Percentiles rank a stretch among this genome's conserved stretches.
Evolutionary conservation across 2,888 invertebrate species (phyloP).

Genomic region (Rhagonycha lutea): DNA sequence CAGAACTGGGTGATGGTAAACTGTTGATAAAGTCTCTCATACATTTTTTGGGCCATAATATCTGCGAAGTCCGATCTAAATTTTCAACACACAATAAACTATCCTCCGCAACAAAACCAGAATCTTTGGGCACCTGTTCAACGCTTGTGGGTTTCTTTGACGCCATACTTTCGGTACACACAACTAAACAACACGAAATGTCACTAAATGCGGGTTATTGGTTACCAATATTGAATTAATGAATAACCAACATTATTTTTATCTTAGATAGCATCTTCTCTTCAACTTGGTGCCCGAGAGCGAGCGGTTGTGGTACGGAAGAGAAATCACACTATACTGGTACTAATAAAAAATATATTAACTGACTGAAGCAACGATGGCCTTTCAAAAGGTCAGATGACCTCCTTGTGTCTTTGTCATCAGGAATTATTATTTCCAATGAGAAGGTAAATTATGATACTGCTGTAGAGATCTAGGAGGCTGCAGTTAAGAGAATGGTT

Average conservation of each 20-base stretch:
- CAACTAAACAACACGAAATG: conserved; percentile 35
- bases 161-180: conserved; percentile 62
- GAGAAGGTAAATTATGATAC: too few species aligned
- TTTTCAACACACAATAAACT: conserved; percentile 87
- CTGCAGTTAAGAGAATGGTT: too few species aligned
- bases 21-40: conserved; percentile 81
- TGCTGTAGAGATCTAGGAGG: too few species aligned
- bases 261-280: too few species aligned
- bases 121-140: conserved; percentile 55
- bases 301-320: too few species aligned
- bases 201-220: neutral
- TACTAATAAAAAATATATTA: too few species aligned
- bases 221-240: neutral
- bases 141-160: conserved; percentile 66
- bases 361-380: too few species aligned
- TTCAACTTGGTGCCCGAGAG: too few species aligned
- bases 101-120: conserved; percentile 61
- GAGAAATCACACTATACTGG: too few species aligned
- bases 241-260: neutral
- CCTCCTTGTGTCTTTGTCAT: too few species aligned
- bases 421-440: too few species aligned
- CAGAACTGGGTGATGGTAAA: conserved; percentile 64
- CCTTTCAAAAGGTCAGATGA: too few species aligned
- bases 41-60: conserved; percentile 96
- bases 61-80: conserved; percentile 91